Percentiles rank a stretch among this genome's conserved stretches.
Evolutionary conservation across 2,113 vertebrate species (phyloP).

Genomic region (Natator depressus): DNA sequence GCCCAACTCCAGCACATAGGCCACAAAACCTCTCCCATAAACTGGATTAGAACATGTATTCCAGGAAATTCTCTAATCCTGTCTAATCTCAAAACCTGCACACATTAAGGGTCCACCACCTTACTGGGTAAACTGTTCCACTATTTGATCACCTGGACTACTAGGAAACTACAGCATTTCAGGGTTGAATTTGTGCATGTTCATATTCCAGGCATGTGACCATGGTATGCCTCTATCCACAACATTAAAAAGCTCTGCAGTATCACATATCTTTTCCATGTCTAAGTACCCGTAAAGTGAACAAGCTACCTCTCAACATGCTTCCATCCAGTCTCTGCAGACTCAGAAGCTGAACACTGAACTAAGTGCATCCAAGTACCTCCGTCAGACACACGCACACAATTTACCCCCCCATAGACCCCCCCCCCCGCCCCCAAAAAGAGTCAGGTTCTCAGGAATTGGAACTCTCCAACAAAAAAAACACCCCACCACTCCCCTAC

Average conservation of each 20-base stretch:
- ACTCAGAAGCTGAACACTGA: neutral
- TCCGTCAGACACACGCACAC: neutral
- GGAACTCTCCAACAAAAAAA: neutral
- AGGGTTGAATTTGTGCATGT: neutral
- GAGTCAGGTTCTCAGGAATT: neutral
- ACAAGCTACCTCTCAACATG: neutral
- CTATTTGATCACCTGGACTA: neutral
- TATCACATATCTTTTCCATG: neutral
- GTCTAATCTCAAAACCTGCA: neutral
- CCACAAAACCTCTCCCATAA: neutral
- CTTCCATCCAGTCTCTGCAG: neutral
- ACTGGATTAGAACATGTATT: neutral
- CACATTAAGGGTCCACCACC: neutral
- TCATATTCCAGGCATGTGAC: neutral
- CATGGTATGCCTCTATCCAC: neutral
- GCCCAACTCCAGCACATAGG: neutral
- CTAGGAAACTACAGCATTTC: neutral
- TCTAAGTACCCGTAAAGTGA: neutral
- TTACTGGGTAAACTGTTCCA: neutral
- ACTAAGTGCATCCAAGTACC: neutral
- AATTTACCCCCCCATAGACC: neutral
- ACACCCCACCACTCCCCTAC: neutral
- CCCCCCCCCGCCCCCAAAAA: neutral
- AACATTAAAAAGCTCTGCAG: neutral
- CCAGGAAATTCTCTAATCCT: neutral